Conservation (phyloP, 2,113 vertebrate species). For the Notarius lentiginosus region DNA sequence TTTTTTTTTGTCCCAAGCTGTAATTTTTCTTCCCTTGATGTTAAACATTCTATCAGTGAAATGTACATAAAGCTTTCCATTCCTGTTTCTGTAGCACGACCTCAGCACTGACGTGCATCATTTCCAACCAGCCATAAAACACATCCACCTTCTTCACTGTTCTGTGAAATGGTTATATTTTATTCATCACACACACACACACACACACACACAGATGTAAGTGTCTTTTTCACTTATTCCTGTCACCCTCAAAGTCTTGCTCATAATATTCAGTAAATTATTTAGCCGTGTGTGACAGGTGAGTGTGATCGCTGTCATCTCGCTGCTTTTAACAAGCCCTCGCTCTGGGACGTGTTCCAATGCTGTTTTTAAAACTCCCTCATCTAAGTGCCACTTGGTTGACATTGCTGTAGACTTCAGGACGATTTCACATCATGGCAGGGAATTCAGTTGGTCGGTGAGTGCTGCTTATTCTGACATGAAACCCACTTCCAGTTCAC, state of each 20-base stretch:
- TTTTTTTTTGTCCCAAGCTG: background rate
- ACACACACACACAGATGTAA: constrained; percentile 25
- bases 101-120: background rate
- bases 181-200: constrained; percentile 54
- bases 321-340: background rate
- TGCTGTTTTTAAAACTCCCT: background rate
- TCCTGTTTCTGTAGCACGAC: background rate
- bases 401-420: background rate
- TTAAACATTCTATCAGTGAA: background rate
- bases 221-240: constrained; percentile 44
- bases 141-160: constrained; percentile 11
- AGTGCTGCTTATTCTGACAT: background rate
- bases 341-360: background rate
- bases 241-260: constrained; percentile 54
- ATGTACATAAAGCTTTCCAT: background rate
- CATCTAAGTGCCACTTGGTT: background rate
- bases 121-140: constrained; percentile 2
- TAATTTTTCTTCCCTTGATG: background rate
- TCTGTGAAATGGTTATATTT: constrained; percentile 54
- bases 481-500: background rate
- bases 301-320: constrained; percentile 48
- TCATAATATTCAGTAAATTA: constrained; percentile 56
- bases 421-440: background rate
- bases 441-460: background rate
- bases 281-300: constrained; percentile 55